Conservation (phyloP, 2,797 vertebrate genomes). For the Borostomias antarcticus region DNA sequence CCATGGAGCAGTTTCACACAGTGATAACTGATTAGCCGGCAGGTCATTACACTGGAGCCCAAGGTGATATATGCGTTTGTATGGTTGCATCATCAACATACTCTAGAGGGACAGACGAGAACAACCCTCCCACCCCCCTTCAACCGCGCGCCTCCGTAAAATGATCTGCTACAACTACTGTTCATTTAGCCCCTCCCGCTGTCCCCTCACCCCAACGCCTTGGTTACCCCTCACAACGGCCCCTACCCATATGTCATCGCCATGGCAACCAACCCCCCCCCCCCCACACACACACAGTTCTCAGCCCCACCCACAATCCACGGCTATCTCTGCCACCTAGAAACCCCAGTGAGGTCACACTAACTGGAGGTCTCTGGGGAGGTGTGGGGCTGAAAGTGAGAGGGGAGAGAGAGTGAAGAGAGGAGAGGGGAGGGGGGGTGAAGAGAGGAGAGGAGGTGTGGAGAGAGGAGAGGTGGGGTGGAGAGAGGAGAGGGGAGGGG, state of each 20-base stretch:
- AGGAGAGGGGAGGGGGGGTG: too few species aligned
- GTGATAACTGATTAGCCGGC: constrained; percentile 38
- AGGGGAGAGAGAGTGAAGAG: not conserved
- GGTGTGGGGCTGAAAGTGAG: not conserved
- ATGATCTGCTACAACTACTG: not conserved
- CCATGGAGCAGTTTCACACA: constrained; percentile 30
- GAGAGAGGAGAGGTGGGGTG: not conserved
- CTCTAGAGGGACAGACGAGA: too few species aligned
- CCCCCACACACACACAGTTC: not conserved
- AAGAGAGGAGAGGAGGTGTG: not conserved
- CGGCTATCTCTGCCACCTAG: constrained; percentile 9
- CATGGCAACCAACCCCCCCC: not conserved
- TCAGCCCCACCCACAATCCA: constrained; percentile 18
- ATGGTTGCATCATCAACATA: constrained; percentile 11
- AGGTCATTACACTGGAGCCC: constrained; percentile 35
- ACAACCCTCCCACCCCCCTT: not conserved
- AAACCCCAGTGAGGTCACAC: not conserved
- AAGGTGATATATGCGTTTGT: constrained; percentile 31
- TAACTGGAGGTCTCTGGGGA: not conserved
- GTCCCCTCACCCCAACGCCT: constrained; percentile 21
- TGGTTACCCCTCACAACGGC: too few species aligned
- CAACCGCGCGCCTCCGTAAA: too few species aligned
- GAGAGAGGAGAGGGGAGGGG: too few species aligned
- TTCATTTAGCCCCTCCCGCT: not conserved
- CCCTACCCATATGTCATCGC: too few species aligned